Percentiles rank a stretch among this genome's conserved stretches.
phyloP scores from a whole-genome alignment of 2,888 invertebrate genomes.

The Leistus spinibarbis region DNA sequence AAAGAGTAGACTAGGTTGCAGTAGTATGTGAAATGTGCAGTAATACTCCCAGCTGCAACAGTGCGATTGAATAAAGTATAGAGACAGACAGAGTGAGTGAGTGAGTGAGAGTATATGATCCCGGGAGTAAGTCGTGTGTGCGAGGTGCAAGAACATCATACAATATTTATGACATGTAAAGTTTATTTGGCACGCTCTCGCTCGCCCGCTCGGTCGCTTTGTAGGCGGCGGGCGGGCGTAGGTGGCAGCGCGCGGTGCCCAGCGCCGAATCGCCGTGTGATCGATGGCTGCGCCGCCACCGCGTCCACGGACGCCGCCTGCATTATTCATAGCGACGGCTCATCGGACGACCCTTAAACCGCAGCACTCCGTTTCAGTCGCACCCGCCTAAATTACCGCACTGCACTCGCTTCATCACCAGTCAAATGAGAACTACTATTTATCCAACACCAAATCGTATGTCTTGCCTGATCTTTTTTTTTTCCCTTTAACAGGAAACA shows the following conservation, averaged over 20 bases:
- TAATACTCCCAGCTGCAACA: neutral
- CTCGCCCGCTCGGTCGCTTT: conserved; percentile 28
- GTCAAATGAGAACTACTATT: too few species aligned
- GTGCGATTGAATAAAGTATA: neutral
- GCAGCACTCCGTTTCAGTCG: neutral
- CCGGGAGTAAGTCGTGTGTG: neutral
- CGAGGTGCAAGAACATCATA: conserved; percentile 42
- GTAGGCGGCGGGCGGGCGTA: conserved; percentile 13
- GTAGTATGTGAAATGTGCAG: too few species aligned
- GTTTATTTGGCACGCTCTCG: conserved; percentile 48
- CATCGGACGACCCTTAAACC: neutral
- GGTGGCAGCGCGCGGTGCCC: conserved; percentile 44
- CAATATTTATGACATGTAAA: conserved; percentile 53
- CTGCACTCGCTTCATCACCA: too few species aligned
- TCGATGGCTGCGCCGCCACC: conserved; percentile 52
- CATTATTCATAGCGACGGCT: conserved; percentile 50
- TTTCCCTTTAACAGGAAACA: too few species aligned
- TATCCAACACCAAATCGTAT: too few species aligned
- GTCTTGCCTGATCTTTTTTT: too few species aligned
- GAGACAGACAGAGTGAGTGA: neutral
- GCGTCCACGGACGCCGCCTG: conserved; percentile 45
- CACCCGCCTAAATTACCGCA: too few species aligned
- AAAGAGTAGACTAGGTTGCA: too few species aligned
- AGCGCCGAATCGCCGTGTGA: conserved; percentile 49
- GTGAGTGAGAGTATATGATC: neutral